Conservation (phyloP, 35 echinoderm and acorn worm genomes). For the Acanthaster planci region DNA sequence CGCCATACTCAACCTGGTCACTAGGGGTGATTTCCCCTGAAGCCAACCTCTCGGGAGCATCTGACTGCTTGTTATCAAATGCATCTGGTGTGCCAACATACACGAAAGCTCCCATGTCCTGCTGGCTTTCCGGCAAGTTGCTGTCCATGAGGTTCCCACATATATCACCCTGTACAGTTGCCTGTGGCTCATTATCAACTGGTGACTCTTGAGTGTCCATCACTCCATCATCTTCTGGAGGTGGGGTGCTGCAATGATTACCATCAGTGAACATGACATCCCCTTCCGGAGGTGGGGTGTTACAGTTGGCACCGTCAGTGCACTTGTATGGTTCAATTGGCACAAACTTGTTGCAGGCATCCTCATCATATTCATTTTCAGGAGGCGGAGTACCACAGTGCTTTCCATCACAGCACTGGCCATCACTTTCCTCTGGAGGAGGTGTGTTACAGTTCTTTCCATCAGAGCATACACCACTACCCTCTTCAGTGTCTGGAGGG, state of each 20-base stretch:
- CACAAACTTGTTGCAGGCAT: constrained; percentile 9
- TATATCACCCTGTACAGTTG: constrained; percentile 17
- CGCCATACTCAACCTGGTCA: constrained; percentile 67
- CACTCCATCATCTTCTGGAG: constrained; percentile 73
- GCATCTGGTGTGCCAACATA: constrained; percentile 26
- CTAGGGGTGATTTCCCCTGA: constrained; percentile 64
- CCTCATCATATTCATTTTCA: constrained; percentile 48
- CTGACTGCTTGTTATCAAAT: constrained; percentile 2
- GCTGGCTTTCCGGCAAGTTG: constrained; percentile 60
- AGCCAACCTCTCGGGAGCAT: constrained; percentile 30
- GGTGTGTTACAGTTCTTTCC: constrained; percentile 79
- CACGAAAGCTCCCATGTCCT: constrained; percentile 29
- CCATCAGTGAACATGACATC: constrained; percentile 42
- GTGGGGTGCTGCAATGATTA: constrained; percentile 60
- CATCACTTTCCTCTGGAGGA: constrained; percentile 32
- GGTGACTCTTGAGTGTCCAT: constrained; percentile 39
- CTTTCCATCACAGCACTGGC: constrained; percentile 62
- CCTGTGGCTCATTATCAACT: constrained; percentile 42
- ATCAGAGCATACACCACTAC: constrained; percentile 40
- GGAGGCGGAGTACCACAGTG: constrained; percentile 91
- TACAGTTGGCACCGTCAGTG: constrained; percentile 76
- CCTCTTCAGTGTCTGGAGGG: constrained; percentile 32
- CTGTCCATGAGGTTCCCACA: constrained; percentile 43
- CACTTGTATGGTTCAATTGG: constrained; percentile 37
- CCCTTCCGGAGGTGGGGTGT: constrained; percentile 79